Evolutionary conservation across 2,888 invertebrate genomes (phyloP).

Genomic region (Sthenelais limicola): DNA sequence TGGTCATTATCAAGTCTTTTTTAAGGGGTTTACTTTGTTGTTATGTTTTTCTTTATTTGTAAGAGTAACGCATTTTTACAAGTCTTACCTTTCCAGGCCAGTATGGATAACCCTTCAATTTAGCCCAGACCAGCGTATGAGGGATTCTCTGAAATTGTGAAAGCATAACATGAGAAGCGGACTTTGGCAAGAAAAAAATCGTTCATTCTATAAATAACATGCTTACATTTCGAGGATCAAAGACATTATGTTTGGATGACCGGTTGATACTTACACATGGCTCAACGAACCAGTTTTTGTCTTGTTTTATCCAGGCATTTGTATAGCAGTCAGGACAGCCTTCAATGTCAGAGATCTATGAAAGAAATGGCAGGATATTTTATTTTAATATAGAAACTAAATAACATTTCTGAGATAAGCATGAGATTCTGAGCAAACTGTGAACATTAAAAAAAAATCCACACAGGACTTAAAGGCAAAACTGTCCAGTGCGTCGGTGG

Average conservation of each 20-base stretch:
- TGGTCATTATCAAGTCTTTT: too few species aligned
- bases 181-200: not conserved
- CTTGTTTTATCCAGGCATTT: constrained; percentile 83
- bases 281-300: constrained; percentile 90
- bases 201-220: not conserved
- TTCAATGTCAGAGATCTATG: constrained; percentile 87
- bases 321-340: constrained; percentile 93
- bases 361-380: too few species aligned
- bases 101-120: constrained; percentile 95
- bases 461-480: too few species aligned
- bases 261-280: constrained; percentile 80
- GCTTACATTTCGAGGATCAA: not conserved
- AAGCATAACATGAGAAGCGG: not conserved
- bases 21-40: too few species aligned
- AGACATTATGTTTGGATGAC: not conserved
- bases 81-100: constrained; percentile 91
- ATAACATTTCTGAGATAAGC: too few species aligned
- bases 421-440: too few species aligned
- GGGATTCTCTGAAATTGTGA: constrained; percentile 78
- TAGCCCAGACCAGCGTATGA: constrained; percentile 95
- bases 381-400: too few species aligned
- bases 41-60: too few species aligned
- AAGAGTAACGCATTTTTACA: too few species aligned
- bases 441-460: too few species aligned
- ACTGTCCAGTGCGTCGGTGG: too few species aligned